These are phyloP conservation scores for Oxytorus armatus DNA, from an alignment of 2,888 invertebrate species.

Conservation along the genomic window DNA sequence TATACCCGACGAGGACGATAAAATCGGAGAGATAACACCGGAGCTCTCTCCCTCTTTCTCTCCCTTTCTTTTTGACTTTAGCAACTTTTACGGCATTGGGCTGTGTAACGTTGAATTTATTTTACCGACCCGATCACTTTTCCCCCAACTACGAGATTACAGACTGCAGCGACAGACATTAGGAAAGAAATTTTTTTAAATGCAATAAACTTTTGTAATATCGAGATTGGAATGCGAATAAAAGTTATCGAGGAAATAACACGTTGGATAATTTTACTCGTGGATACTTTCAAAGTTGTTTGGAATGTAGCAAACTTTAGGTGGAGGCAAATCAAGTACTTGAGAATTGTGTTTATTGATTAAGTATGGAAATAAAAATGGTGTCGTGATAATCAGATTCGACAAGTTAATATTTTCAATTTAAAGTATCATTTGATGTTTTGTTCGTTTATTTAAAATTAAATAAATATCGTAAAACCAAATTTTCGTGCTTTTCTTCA, in stretches of 20 bases:
- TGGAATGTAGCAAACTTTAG: constrained; percentile 11
- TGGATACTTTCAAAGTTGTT: not conserved
- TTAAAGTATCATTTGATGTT: too few relatives aligned
- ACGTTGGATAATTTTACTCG: not conserved
- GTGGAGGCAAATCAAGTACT: too few relatives aligned
- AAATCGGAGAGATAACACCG: constrained; percentile 55
- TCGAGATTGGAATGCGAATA: not conserved
- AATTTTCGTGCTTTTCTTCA: too few relatives aligned
- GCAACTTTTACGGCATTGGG: too few relatives aligned
- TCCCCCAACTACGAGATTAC: not conserved
- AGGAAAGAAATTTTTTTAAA: too few relatives aligned
- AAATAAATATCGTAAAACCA: too few relatives aligned
- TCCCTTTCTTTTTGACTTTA: not conserved
- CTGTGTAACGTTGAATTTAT: constrained; percentile 20
- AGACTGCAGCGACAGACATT: not conserved
- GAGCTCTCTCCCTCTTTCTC: constrained; percentile 6
- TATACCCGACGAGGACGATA: constrained; percentile 67
- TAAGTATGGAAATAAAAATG: too few relatives aligned
- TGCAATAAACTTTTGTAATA: constrained; percentile 38
- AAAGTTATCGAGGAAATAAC: not conserved
- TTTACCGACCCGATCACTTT: constrained; percentile 5
- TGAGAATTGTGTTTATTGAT: too few relatives aligned
- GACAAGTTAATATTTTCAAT: too few relatives aligned
- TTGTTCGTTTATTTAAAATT: too few relatives aligned
- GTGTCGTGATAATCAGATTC: too few relatives aligned